Percentiles rank a stretch among this genome's conserved stretches.
These are phyloP conservation scores for Rhinichthys klamathensis DNA, from an alignment of 2,113 vertebrate genomes.

Conservation along the genomic window DNA sequence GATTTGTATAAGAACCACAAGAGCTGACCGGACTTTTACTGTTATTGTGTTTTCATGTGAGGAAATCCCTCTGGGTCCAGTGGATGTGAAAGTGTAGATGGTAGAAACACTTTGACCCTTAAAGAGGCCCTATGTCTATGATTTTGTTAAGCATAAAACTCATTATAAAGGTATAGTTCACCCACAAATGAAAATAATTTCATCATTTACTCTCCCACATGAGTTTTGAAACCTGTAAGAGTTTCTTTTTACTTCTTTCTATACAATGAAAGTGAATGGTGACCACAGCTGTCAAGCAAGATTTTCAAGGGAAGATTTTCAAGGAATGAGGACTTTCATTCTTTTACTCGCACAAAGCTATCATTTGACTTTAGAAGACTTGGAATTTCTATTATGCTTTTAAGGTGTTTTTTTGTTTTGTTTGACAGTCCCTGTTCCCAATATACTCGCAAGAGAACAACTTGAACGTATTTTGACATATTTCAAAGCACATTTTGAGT, in stretches of 20 bases:
- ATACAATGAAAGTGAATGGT: neutral
- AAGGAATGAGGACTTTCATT: neutral
- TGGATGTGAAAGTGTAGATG: neutral
- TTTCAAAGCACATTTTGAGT: too few relatives aligned
- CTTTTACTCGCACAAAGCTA: neutral
- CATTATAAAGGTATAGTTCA: too few relatives aligned
- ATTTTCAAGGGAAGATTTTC: neutral
- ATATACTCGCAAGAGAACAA: neutral
- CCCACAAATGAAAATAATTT: too few relatives aligned
- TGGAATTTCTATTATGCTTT: neutral
- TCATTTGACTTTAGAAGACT: neutral
- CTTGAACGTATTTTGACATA: too few relatives aligned
- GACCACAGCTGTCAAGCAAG: neutral
- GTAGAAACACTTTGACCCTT: slow-evolving; percentile 2
- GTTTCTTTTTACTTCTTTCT: too few relatives aligned
- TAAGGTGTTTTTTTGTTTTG: neutral
- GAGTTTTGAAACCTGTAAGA: too few relatives aligned
- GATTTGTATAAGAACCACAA: neutral
- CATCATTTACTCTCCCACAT: too few relatives aligned
- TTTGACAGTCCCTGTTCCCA: neutral
- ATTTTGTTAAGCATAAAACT: neutral
- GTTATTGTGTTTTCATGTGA: slow-evolving; percentile 27
- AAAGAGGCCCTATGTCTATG: neutral
- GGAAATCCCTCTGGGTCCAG: slow-evolving; percentile 8
- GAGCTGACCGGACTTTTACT: neutral